Percentiles rank a stretch among this genome's conserved stretches.
Evolutionary conservation across 30 jellyfish, hydroid and myxozoan genomes (phyloP).

Genomic region (Nemopilema nomurai): DNA sequence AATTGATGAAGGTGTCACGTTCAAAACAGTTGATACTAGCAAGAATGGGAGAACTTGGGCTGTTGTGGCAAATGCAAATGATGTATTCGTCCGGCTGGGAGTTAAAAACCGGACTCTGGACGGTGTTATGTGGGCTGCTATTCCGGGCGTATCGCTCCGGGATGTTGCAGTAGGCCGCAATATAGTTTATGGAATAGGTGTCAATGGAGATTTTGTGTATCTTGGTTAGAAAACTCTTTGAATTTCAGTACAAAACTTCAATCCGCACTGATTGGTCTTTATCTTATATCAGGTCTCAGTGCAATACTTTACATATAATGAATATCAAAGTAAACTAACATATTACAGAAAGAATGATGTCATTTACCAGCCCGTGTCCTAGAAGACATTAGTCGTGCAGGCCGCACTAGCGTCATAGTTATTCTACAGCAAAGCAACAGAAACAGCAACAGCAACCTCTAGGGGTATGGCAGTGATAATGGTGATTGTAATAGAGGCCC

Average conservation of each 20-base stretch:
- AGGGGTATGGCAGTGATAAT: too few species aligned
- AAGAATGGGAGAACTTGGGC: slow-evolving; percentile 18
- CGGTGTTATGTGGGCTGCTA: slow-evolving; percentile 7
- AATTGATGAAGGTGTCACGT: slow-evolving; percentile 4
- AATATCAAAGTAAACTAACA: too few species aligned
- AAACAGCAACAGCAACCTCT: too few species aligned
- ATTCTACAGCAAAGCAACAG: too few species aligned
- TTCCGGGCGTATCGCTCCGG: slow-evolving; percentile 20
- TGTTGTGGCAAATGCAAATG: background rate
- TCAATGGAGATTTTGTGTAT: slow-evolving; percentile 12
- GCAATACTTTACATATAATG: background rate
- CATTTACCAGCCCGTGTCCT: too few species aligned
- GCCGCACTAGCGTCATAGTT: too few species aligned
- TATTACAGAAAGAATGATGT: too few species aligned
- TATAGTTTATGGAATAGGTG: slow-evolving; percentile 14
- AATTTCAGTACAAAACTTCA: too few species aligned
- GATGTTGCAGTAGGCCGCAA: slow-evolving; percentile 30
- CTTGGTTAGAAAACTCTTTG: slow-evolving; percentile 4
- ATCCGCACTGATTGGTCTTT: too few species aligned
- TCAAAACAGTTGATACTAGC: slow-evolving; percentile 8
- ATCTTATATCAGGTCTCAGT: background rate
- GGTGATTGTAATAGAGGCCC: too few species aligned
- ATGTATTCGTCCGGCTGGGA: slow-evolving; percentile 12
- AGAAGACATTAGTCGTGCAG: too few species aligned
- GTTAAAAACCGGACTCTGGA: background rate